Evolutionary conservation across 2,888 invertebrate species (phyloP).

Genomic region (Glyphotaelius pellucidus): DNA sequence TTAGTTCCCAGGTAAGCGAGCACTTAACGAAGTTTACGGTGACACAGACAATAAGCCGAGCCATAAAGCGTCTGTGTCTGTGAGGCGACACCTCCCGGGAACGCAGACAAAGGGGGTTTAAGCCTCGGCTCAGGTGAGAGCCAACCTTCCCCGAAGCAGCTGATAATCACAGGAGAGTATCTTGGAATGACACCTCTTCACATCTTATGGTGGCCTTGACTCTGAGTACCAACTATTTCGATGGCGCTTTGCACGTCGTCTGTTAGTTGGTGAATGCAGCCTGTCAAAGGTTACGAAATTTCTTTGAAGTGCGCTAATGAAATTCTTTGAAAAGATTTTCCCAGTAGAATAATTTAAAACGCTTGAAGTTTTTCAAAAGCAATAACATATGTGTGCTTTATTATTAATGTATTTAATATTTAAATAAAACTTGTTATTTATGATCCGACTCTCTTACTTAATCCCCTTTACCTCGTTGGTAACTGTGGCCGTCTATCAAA

Average conservation of each 20-base stretch:
- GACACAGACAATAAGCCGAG: constrained; percentile 65
- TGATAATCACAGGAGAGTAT: constrained; percentile 59
- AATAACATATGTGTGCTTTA: neutral
- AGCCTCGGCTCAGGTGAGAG: constrained; percentile 55
- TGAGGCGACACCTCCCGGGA: constrained; percentile 59
- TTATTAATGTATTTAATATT: neutral
- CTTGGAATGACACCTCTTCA: constrained; percentile 53
- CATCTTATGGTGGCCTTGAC: constrained; percentile 47
- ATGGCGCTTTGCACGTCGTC: neutral
- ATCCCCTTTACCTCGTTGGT: neutral
- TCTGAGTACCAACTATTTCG: neutral
- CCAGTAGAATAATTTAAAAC: neutral
- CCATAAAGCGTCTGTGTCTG: constrained; percentile 64
- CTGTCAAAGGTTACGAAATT: neutral
- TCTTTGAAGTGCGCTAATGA: neutral
- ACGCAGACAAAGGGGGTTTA: constrained; percentile 58
- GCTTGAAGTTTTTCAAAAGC: neutral
- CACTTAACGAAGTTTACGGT: constrained; percentile 65
- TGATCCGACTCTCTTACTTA: neutral
- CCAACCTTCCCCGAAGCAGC: constrained; percentile 55
- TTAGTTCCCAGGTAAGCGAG: constrained; percentile 65
- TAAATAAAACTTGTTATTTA: neutral
- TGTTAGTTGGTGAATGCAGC: neutral
- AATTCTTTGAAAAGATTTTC: neutral
- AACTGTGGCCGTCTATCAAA: constrained; percentile 37